phyloP scores from a whole-genome alignment of 2,113 vertebrate genomes.

The Coracopsis vasa region DNA sequence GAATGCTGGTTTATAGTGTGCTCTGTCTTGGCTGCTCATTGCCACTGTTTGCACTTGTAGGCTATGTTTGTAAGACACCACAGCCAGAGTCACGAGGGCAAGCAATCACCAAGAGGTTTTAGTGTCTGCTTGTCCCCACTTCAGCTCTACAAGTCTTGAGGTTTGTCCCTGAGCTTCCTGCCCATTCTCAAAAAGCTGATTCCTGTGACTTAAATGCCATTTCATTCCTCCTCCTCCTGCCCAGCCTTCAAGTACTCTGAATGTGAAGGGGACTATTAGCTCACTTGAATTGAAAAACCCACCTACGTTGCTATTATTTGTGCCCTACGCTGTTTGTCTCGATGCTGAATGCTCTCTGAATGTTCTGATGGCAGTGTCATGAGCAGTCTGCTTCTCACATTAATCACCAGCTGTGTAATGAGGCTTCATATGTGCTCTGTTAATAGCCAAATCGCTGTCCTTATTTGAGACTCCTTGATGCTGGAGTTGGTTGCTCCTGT shows the following conservation, averaged over 20 bases:
- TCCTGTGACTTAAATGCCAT: constrained; percentile 1
- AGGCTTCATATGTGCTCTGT: constrained; percentile 15
- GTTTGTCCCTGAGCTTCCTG: neutral
- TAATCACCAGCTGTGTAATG: constrained; percentile 58
- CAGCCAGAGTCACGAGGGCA: neutral
- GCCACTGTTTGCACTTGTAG: neutral
- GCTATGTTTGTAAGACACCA: neutral
- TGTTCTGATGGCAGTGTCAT: neutral
- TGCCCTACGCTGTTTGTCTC: neutral
- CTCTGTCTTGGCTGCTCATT: neutral
- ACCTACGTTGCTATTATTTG: neutral
- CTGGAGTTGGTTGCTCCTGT: neutral
- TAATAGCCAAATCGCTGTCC: neutral
- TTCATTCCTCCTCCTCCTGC: neutral
- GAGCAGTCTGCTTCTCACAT: constrained; percentile 56
- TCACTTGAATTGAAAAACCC: neutral
- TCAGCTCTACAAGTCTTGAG: neutral
- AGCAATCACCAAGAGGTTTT: neutral
- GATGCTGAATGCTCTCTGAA: neutral
- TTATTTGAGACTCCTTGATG: neutral
- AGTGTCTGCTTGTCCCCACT: neutral
- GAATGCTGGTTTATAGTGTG: neutral
- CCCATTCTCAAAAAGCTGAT: neutral
- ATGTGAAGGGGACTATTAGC: neutral
- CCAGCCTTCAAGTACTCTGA: neutral